These are phyloP conservation scores for Nomada hirtipes DNA, from an alignment of 2,888 invertebrate genomes.

Conservation along the genomic window DNA sequence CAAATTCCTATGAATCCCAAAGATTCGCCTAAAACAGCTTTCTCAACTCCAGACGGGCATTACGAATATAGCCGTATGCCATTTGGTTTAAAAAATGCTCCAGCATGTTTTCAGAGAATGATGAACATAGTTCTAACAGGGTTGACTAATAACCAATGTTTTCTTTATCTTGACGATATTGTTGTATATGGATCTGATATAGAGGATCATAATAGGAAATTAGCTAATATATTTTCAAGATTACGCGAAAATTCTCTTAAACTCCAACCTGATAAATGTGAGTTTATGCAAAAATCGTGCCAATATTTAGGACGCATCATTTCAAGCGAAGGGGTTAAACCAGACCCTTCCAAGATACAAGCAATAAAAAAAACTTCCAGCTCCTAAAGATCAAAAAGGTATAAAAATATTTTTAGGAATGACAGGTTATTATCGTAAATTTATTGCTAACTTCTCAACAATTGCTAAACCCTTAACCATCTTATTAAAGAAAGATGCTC, in stretches of 20 bases:
- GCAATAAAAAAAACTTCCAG: no score
- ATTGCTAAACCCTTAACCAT: constrained; percentile 41
- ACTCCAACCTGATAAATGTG: constrained; percentile 1
- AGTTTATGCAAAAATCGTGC: constrained; percentile 19
- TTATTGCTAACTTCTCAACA: constrained; percentile 34
- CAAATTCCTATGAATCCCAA: not conserved
- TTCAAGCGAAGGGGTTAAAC: no score
- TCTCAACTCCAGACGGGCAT: not conserved
- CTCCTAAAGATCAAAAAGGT: no score
- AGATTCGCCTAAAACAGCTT: not conserved
- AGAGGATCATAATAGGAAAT: no score
- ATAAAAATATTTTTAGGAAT: no score
- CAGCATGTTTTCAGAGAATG: constrained; percentile 10
- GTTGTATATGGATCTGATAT: no score
- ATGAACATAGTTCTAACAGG: constrained; percentile 12
- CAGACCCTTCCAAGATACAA: constrained; percentile 41
- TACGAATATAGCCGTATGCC: not conserved
- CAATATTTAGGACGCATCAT: not conserved
- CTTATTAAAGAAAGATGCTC: constrained; percentile 35
- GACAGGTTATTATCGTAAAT: no score
- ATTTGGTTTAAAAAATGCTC: constrained; percentile 19
- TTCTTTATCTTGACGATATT: no score
- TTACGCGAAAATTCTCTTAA: not conserved
- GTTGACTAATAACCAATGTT: not conserved
- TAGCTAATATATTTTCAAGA: no score